Base-by-base conservation (phyloP, 2,113 vertebrate genomes). In the Phylloscopus trochiloides region DNA sequence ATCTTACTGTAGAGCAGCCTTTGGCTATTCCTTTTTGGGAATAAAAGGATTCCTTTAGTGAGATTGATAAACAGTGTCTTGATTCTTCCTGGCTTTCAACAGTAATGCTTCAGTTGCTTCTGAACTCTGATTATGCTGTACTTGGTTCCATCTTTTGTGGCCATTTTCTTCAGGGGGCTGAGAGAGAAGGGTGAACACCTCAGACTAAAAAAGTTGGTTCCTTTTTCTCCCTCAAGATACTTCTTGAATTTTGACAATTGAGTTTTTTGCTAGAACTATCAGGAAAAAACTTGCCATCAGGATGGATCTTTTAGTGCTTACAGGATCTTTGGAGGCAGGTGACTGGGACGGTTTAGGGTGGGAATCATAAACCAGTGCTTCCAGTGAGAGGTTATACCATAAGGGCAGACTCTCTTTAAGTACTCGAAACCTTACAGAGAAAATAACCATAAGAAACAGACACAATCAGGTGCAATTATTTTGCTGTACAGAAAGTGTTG, bases 371-470 rank as follows among this genome's bases (percentile, higher is more conserved):
- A 38, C 9, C 5, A 42, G 8, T 38, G 14, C 3, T 70, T 92
- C 36, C 16, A 51, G 10, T 48, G 28, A 87, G 7, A 67, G 13
- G 6, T 65, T 84, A 16, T 77, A 32, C 4, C 3, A 8, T 51
- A 63, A 63, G 1, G 20, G 50, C 20, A 86, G n/a, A 17, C 34
- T n/a, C 19, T 47, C 40, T 29, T 73, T 76, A 86, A 61, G 81
- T 6, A 40, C 7, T 59, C 0, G 0, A 51, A n/a, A 66, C 18
- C 14, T 25, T 54, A 34, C 12, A 28, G 48, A 31, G 19, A 71
- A 66, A 88, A 52, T 17, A 62, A n/a, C 4, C 4, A 2, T 31
- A 65, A 36, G 32, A 55, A 21, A 78, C 11, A 31, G n/a, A 28
- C 1, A 2, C 24, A 3, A 73, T 54, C 18, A 32, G 20, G 9